A percentile compares a stretch with the other conserved stretches of the same genome.
phyloP scores from a whole-genome alignment of 92 coral and sea anemone genomes.

The Pocillopora meandrina region DNA sequence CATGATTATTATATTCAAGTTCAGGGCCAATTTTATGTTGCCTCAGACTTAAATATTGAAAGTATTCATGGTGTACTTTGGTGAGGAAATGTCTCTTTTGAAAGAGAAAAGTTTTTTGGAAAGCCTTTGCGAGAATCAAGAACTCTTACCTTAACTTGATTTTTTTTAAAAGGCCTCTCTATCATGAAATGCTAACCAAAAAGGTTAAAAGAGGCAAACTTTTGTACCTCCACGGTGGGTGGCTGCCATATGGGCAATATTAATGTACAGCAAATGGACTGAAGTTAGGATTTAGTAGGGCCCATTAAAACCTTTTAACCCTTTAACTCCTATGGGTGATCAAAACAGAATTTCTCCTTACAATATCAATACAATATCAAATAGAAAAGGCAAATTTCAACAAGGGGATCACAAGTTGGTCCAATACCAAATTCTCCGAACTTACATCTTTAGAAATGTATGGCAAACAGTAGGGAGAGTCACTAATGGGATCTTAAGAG shows the following conservation, averaged over 20 bases:
- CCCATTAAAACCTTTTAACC: neutral
- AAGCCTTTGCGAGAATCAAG: constrained; percentile 24
- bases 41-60: constrained; percentile 5
- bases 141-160: constrained; percentile 41
- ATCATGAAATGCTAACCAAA: constrained; percentile 54
- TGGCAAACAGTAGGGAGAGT: no score
- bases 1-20: constrained; percentile 33
- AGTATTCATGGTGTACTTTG: constrained; percentile 19
- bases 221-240: constrained; percentile 29
- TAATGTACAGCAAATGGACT: constrained; percentile 26
- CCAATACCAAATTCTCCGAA: no score
- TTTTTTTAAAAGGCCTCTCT: constrained; percentile 53
- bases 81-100: constrained; percentile 26
- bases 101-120: constrained; percentile 26
- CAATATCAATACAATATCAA: no score
- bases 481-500: no score
- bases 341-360: no score
- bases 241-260: no score
- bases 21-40: constrained; percentile 25
- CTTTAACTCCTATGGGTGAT: no score
- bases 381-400: no score
- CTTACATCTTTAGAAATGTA: no score
- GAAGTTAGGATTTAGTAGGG: constrained; percentile 24
- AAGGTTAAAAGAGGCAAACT: constrained; percentile 48
- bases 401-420: no score